Percentiles rank a stretch among this genome's conserved stretches.
Conservation (phyloP, 2,113 vertebrate genomes). For the Myotis lucifugus region DNA sequence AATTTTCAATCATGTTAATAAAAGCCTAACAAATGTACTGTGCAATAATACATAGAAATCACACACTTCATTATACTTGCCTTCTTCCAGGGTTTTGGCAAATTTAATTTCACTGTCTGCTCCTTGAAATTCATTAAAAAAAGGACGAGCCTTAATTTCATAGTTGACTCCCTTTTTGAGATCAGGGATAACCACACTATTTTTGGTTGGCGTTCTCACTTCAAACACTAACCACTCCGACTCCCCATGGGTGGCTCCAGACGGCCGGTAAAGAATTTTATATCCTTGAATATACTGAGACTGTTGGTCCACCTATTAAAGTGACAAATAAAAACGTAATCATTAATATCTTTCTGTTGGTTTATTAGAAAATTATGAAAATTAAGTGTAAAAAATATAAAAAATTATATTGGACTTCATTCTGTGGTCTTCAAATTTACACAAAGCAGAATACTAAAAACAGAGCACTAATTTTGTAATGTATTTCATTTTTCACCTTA, state of each 20-base stretch:
- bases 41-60: neutral
- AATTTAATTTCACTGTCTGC: constrained; percentile 98
- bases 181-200: constrained; percentile 92
- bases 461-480: neutral
- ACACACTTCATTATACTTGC: constrained; percentile 82
- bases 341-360: neutral
- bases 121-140: constrained; percentile 99
- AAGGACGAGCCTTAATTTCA: constrained; percentile 97
- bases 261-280: constrained; percentile 95
- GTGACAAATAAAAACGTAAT: neutral
- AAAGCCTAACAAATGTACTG: neutral
- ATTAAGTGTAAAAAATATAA: neutral
- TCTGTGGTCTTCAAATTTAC: neutral
- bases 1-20: neutral
- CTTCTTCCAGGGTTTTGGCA: constrained; percentile 97
- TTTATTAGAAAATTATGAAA: neutral
- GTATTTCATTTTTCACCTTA: neutral
- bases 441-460: neutral
- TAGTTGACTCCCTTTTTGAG: constrained; percentile 96
- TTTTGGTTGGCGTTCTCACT: constrained; percentile 94
- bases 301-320: constrained; percentile 95
- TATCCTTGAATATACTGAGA: constrained; percentile 98
- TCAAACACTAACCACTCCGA: constrained; percentile 96
- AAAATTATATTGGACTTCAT: neutral
- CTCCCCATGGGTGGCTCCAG: constrained; percentile 85